Percentiles rank a stretch among this genome's conserved stretches.
phyloP scores from a whole-genome alignment of 2,888 invertebrate species.

The Bedellia somnulentella region DNA sequence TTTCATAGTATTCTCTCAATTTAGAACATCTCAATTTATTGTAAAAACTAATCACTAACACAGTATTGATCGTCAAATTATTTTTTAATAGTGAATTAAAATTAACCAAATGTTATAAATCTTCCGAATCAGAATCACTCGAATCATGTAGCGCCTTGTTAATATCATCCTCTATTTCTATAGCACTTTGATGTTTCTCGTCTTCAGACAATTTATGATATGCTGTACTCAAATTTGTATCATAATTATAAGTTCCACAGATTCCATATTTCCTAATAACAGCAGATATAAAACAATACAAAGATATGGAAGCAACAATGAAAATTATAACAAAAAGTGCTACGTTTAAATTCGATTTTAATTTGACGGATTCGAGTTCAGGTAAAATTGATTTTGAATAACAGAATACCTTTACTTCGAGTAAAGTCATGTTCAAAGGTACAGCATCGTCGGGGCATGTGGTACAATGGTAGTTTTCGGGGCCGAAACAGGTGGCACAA shows the following conservation, averaged over 20 bases:
- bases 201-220: conserved; percentile 43
- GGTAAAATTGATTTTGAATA: conserved; percentile 47
- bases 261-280: conserved; percentile 21
- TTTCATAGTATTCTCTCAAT: too few species aligned
- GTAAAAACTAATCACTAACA: too few species aligned
- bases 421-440: conserved; percentile 39
- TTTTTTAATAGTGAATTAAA: too few species aligned
- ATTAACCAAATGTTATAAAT: too few species aligned
- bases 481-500: conserved; percentile 70
- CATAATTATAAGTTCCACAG: conserved; percentile 24
- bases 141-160: conserved; percentile 36
- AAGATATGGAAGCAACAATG: conserved; percentile 21
- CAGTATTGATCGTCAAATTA: too few species aligned
- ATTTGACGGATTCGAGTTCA: conserved; percentile 37
- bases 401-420: conserved; percentile 45
- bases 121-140: conserved; percentile 44
- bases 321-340: conserved; percentile 32
- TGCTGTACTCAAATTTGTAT: conserved; percentile 28
- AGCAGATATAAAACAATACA: conserved; percentile 26
- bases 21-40: too few species aligned
- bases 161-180: conserved; percentile 45
- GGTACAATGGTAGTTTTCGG: conserved; percentile 69
- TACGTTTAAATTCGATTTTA: conserved; percentile 46
- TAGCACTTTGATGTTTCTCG: conserved; percentile 35
- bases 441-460: conserved; percentile 69